Evolutionary conservation across 2,113 vertebrate genomes (phyloP).

Genomic region (Gobius niger): DNA sequence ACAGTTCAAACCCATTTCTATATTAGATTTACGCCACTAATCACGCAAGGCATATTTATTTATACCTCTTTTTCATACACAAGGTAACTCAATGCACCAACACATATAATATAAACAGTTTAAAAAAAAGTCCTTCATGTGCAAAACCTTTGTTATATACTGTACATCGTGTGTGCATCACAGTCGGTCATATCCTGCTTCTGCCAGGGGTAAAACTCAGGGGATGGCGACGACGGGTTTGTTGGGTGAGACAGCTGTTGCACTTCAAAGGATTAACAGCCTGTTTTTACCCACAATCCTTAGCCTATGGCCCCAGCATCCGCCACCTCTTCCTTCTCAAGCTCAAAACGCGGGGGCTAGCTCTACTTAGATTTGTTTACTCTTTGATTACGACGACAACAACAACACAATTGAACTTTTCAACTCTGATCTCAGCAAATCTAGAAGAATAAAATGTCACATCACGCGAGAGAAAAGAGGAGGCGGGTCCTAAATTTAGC

Average conservation of each 20-base stretch:
- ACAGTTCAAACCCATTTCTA: too few species aligned
- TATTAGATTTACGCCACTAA: too few species aligned
- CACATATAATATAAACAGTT: too few species aligned
- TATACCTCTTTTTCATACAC: too few species aligned
- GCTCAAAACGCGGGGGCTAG: constrained; percentile 9
- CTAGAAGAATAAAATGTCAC: background rate
- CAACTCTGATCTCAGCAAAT: background rate
- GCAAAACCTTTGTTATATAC: background rate
- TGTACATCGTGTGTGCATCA: background rate
- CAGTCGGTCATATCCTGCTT: background rate
- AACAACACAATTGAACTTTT: background rate
- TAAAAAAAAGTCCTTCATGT: too few species aligned
- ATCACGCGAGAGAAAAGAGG: background rate
- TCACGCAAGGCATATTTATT: too few species aligned
- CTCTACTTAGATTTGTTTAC: background rate
- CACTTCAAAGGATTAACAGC: constrained; percentile 55
- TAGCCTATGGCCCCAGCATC: constrained; percentile 27
- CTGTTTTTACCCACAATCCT: constrained; percentile 50
- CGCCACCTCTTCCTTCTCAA: constrained; percentile 34
- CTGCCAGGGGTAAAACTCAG: too few species aligned
- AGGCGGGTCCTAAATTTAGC: background rate
- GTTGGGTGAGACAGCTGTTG: constrained; percentile 52
- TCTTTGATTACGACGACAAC: background rate
- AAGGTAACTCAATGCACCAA: too few species aligned
- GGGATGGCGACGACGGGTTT: constrained; percentile 14